Evolutionary conservation across 2,113 vertebrate genomes (phyloP).

Genomic region (Bagarius yarrelli): DNA sequence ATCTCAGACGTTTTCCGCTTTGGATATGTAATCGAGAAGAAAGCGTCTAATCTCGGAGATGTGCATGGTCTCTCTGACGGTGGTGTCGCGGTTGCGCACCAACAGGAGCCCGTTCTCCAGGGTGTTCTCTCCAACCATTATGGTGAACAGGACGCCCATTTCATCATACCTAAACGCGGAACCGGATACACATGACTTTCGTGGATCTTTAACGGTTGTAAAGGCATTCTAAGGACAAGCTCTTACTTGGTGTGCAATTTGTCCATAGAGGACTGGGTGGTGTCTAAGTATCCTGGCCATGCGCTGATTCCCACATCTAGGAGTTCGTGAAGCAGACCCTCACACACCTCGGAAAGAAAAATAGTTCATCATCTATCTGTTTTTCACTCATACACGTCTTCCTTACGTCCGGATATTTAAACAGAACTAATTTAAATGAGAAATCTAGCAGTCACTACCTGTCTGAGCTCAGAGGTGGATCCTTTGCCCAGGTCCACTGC

Average conservation of each 20-base stretch:
- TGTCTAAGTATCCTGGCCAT: slow-evolving; percentile 92
- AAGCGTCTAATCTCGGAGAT: slow-evolving; percentile 86
- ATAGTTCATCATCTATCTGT: not conserved
- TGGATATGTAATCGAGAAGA: slow-evolving; percentile 79
- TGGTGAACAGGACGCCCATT: slow-evolving; percentile 90
- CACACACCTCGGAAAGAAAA: slow-evolving; percentile 78
- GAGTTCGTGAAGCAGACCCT: slow-evolving; percentile 83
- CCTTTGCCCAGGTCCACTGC: slow-evolving; percentile 85
- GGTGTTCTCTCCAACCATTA: slow-evolving; percentile 81
- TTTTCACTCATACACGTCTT: not conserved
- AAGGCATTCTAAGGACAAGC: not conserved
- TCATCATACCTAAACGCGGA: slow-evolving; percentile 83
- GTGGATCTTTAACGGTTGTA: not conserved
- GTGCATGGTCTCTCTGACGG: slow-evolving; percentile 90
- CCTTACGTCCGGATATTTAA: not conserved
- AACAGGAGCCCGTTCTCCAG: slow-evolving; percentile 87
- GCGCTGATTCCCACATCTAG: slow-evolving; percentile 79
- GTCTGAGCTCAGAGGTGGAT: slow-evolving; percentile 80
- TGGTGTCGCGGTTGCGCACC: slow-evolving; percentile 88
- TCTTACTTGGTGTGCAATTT: slow-evolving; percentile 83
- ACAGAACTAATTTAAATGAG: not conserved
- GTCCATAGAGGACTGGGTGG: slow-evolving; percentile 74
- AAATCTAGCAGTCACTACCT: slow-evolving; percentile 66
- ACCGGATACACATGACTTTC: slow-evolving; percentile 8
- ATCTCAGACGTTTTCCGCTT: slow-evolving; percentile 68